phyloP scores from a whole-genome alignment of 2,888 invertebrate genomes.

The Mimumesa dahlbomi region DNA sequence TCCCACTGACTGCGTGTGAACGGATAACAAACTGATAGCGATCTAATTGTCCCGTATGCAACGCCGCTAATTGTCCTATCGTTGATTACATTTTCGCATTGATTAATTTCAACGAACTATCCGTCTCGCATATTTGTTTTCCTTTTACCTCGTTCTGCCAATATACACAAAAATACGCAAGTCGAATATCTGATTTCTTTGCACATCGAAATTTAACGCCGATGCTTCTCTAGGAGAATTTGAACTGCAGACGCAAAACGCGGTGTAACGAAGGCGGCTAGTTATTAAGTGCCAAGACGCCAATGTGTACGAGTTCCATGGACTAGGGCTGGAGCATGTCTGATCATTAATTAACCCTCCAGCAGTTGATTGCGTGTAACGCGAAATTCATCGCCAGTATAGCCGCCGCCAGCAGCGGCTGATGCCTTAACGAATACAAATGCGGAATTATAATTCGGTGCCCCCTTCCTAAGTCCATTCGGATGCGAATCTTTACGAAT shows the following conservation, averaged over 20 bases:
- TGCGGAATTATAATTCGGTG: slow-evolving; percentile 76
- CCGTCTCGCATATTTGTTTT: too few species aligned
- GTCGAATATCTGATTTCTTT: slow-evolving; percentile 25
- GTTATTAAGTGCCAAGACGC: slow-evolving; percentile 47
- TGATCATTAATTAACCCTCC: slow-evolving; percentile 65
- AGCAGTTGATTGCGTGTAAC: slow-evolving; percentile 71
- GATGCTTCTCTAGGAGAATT: too few species aligned
- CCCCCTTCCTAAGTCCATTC: slow-evolving; percentile 48
- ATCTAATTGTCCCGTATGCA: slow-evolving; percentile 63
- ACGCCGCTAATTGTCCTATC: slow-evolving; percentile 41
- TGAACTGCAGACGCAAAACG: slow-evolving; percentile 39
- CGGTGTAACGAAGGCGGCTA: slow-evolving; percentile 44
- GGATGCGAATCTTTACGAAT: slow-evolving; percentile 54
- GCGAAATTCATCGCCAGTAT: slow-evolving; percentile 70
- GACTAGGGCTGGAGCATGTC: slow-evolving; percentile 39
- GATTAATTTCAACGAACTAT: too few species aligned
- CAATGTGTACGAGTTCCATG: slow-evolving; percentile 40
- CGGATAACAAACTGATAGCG: slow-evolving; percentile 36
- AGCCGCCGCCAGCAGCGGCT: slow-evolving; percentile 57
- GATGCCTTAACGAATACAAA: slow-evolving; percentile 77
- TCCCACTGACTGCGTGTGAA: slow-evolving; percentile 49
- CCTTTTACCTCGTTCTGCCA: slow-evolving; percentile 8
- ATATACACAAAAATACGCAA: slow-evolving; percentile 16
- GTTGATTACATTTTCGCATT: too few species aligned
- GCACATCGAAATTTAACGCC: too few species aligned